A percentile compares a stretch with the other conserved stretches of the same genome.
Conservation (phyloP, 2,113 vertebrate genomes). For the Callopanchax toddi region DNA sequence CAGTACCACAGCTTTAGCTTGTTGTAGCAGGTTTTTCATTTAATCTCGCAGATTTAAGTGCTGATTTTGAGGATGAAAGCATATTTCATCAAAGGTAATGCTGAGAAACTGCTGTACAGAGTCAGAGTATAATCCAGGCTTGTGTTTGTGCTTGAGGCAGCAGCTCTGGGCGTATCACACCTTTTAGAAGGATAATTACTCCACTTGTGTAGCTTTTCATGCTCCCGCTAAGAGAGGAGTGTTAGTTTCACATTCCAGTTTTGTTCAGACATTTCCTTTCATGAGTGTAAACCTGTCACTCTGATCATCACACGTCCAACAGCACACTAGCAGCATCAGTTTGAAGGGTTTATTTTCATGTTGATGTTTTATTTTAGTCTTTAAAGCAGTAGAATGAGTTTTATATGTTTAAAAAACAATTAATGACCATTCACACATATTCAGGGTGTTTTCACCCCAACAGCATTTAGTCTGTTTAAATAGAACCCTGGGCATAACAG, state of each 20-base stretch:
- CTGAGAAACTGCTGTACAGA: neutral
- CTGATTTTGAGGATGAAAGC: neutral
- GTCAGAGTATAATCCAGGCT: too few species aligned
- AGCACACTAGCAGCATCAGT: too few species aligned
- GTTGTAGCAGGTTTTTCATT: neutral
- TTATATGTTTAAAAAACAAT: too few species aligned
- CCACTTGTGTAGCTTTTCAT: neutral
- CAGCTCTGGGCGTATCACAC: slow-evolving; percentile 4
- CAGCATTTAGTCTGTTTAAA: too few species aligned
- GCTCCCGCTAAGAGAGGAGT: neutral
- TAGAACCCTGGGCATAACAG: too few species aligned
- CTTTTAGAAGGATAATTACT: neutral
- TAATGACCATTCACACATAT: too few species aligned
- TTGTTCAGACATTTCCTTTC: neutral
- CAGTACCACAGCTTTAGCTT: neutral
- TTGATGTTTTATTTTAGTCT: too few species aligned
- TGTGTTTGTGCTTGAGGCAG: neutral
- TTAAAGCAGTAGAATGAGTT: too few species aligned
- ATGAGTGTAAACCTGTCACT: neutral
- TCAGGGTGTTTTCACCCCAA: too few species aligned
- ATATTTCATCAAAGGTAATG: neutral
- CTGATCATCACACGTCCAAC: too few species aligned
- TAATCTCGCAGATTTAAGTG: neutral
- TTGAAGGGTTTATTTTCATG: too few species aligned
- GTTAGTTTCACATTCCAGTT: slow-evolving; percentile 7